Conservation (phyloP, 1,140 invertebrate genomes). For the Halictus rubicundus region DNA sequence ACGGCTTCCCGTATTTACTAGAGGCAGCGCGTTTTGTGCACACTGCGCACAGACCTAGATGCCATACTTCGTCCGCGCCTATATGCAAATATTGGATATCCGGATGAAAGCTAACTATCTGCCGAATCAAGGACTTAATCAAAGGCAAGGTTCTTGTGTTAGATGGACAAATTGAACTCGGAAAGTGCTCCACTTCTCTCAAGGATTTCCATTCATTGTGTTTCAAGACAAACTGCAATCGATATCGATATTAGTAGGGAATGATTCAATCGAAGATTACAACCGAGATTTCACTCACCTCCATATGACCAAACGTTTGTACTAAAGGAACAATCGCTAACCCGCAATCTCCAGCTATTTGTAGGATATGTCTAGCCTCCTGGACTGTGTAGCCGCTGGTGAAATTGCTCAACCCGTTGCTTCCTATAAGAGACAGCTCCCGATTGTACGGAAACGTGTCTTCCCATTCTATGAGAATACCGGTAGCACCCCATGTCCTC, state of each 20-base stretch:
- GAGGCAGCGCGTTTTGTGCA: constrained; percentile 83
- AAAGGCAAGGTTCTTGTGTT: constrained; percentile 83
- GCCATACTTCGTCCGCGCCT: constrained; percentile 91
- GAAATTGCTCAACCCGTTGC: constrained; percentile 80
- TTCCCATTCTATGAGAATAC: constrained; percentile 94
- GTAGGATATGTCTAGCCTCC: constrained; percentile 83
- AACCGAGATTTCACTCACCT: constrained; percentile 77
- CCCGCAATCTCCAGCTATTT: constrained; percentile 83
- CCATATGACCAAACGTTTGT: constrained; percentile 97
- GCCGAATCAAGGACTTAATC: constrained; percentile 83
- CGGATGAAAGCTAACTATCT: constrained; percentile 82
- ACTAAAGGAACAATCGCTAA: constrained; percentile 94
- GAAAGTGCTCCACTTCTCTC: constrained; percentile 88
- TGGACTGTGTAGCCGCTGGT: constrained; percentile 84
- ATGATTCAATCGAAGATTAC: neutral
- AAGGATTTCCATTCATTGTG: constrained; percentile 87
- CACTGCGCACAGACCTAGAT: constrained; percentile 89
- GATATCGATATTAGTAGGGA: constrained; percentile 83
- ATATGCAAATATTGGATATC: constrained; percentile 88
- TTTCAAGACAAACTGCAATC: constrained; percentile 89
- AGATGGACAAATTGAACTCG: constrained; percentile 92
- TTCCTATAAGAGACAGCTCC: constrained; percentile 84
- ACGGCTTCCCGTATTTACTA: constrained; percentile 80
- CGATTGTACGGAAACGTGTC: constrained; percentile 94
- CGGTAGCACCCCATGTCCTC: constrained; percentile 88